phyloP scores from a whole-genome alignment of 2,113 vertebrate genomes.

The Platycercus adscitus region DNA sequence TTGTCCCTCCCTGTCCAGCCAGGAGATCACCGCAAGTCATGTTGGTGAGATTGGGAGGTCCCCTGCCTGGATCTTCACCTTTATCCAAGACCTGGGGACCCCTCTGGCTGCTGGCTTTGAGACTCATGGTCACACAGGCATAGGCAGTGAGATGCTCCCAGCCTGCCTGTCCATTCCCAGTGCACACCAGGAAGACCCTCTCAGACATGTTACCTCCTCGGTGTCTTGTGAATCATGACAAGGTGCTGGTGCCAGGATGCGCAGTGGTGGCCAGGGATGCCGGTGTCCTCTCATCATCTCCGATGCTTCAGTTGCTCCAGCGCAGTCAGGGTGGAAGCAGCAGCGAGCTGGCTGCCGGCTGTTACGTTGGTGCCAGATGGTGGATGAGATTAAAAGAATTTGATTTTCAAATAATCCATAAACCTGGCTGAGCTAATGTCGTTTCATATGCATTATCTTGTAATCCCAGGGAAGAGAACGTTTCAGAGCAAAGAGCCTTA shows the following conservation, averaged over 20 bases:
- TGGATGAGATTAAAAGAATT: slow-evolving; percentile 72
- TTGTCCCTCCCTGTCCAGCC: not conserved
- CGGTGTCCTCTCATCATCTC: not conserved
- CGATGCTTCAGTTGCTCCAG: not conserved
- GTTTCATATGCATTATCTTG: slow-evolving; percentile 68
- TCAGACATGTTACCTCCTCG: accelerated
- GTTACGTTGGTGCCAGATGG: slow-evolving; percentile 67
- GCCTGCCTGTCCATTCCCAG: not conserved
- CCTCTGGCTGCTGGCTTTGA: not conserved
- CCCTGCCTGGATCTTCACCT: not conserved
- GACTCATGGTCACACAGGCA: not conserved
- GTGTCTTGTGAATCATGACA: not conserved
- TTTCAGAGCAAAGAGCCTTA: slow-evolving; percentile 56
- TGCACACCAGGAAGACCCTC: not conserved
- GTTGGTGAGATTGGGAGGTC: not conserved
- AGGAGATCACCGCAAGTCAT: not conserved
- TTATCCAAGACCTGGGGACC: not conserved
- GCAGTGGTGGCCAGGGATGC: not conserved
- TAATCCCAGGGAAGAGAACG: slow-evolving; percentile 64
- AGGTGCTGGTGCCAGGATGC: not conserved
- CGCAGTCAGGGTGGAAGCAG: not conserved
- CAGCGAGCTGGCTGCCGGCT: slow-evolving; percentile 40
- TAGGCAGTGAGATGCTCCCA: not conserved
- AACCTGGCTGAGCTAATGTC: slow-evolving; percentile 70
- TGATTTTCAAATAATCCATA: slow-evolving; percentile 78